Evolutionary conservation across 2,888 invertebrate genomes (phyloP).

Genomic region (Drosophila borealis): DNA sequence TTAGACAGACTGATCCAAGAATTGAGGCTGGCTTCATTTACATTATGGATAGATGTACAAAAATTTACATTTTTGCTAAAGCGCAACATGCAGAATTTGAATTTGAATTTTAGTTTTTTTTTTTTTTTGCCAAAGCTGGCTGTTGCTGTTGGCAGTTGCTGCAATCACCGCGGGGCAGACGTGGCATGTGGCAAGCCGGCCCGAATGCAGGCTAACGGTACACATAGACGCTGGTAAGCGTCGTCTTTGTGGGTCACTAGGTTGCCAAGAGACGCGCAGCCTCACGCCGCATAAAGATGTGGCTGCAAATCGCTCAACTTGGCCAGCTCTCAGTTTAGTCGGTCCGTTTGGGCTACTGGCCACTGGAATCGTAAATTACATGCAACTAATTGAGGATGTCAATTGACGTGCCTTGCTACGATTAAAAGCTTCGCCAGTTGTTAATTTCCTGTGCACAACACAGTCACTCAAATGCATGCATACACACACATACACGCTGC

Average conservation of each 20-base stretch:
- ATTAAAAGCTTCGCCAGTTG: slow-evolving; percentile 52
- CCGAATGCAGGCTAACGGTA: slow-evolving; percentile 71
- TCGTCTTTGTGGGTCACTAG: slow-evolving; percentile 71
- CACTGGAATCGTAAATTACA: slow-evolving; percentile 58
- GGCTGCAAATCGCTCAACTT: slow-evolving; percentile 13
- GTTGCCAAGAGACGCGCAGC: slow-evolving; percentile 49
- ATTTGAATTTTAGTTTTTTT: slow-evolving; percentile 44
- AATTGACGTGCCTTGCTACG: slow-evolving; percentile 60
- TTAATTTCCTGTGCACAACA: slow-evolving; percentile 34
- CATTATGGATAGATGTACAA: slow-evolving; percentile 66
- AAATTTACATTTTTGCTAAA: slow-evolving; percentile 57
- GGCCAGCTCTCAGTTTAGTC: slow-evolving; percentile 1
- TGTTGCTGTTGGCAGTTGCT: slow-evolving; percentile 14
- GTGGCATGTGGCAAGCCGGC: slow-evolving; percentile 49
- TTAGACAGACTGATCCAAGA: slow-evolving; percentile 33
- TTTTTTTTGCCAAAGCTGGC: slow-evolving; percentile 25
- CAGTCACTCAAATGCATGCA: slow-evolving; percentile 10
- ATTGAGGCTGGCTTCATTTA: slow-evolving; percentile 66
- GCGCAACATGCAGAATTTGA: slow-evolving; percentile 47
- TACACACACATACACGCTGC: slow-evolving; percentile 13
- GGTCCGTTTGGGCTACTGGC: slow-evolving; percentile 45
- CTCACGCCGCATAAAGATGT: slow-evolving; percentile 40
- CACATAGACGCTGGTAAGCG: slow-evolving; percentile 45
- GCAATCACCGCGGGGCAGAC: slow-evolving; percentile 32
- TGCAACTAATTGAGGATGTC: slow-evolving; percentile 77